Conservation (phyloP, 2,113 vertebrate species). For the Mystacornis crossleyi region DNA sequence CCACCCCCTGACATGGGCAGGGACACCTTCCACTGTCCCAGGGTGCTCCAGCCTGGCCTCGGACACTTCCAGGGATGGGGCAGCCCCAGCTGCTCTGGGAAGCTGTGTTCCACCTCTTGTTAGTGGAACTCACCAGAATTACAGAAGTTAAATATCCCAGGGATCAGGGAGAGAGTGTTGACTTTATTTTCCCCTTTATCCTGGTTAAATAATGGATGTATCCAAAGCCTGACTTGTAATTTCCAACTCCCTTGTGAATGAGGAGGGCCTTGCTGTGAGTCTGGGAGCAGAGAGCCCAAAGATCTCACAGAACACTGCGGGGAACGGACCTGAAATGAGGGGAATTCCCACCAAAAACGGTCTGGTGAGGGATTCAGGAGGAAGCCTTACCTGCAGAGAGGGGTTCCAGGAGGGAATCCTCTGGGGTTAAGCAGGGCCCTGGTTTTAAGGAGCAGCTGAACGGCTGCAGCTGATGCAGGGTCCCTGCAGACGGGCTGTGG, state of each 20-base stretch:
- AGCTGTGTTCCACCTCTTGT: not conserved
- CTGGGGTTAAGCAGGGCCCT: not conserved
- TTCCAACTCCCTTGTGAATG: not conserved
- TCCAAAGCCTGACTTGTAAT: not conserved
- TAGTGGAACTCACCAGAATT: not conserved
- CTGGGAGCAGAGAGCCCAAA: not conserved
- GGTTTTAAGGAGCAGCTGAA: not conserved
- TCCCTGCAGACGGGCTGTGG: not conserved
- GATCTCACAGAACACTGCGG: not conserved
- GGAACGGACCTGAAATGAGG: not conserved
- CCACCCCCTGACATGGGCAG: not conserved
- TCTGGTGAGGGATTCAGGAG: not conserved
- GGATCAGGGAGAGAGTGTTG: not conserved
- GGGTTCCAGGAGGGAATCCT: not conserved
- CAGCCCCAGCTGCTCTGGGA: not conserved
- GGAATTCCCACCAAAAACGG: not conserved
- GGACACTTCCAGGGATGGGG: not conserved
- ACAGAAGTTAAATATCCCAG: not conserved
- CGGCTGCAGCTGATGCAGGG: fast-evolving
- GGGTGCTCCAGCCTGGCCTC: not conserved
- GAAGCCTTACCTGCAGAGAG: not conserved
- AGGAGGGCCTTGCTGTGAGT: not conserved
- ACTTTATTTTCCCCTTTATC: not conserved
- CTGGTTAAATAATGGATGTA: not conserved
- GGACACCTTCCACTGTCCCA: not conserved